Evolutionary conservation across 2,797 vertebrate genomes (phyloP).

Genomic region (Leontocebus nigricollis): DNA sequence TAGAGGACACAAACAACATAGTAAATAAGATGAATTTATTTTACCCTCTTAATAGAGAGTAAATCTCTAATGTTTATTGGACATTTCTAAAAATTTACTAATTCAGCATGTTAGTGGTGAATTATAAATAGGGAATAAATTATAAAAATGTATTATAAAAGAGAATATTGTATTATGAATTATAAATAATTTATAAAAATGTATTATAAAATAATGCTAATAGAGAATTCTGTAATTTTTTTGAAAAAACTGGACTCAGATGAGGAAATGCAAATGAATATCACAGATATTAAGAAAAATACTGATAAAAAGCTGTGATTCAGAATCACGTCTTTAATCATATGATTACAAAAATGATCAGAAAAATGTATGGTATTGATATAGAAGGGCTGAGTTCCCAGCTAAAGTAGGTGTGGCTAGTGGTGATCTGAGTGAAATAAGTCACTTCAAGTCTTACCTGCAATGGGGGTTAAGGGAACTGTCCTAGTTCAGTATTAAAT

Average conservation of each 20-base stretch:
- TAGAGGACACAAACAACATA: neutral
- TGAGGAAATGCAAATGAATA: neutral
- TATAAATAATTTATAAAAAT: neutral
- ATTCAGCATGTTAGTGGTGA: neutral
- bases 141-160: neutral
- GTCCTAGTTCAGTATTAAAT: neutral
- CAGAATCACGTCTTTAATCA: neutral
- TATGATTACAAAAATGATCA: neutral
- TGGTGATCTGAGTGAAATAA: neutral
- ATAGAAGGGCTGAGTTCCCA: neutral
- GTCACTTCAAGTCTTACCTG: neutral
- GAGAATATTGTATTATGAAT: neutral
- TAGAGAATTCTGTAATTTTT: neutral
- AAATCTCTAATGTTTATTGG: neutral
- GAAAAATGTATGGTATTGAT: neutral
- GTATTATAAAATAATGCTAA: neutral
- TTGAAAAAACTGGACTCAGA: neutral
- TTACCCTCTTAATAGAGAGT: neutral
- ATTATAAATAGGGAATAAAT: too few relatives aligned
- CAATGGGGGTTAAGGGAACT: neutral
- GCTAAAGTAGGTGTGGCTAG: neutral
- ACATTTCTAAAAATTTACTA: neutral
- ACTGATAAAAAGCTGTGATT: neutral
- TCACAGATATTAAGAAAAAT: neutral
- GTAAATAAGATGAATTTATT: neutral